Base-by-base conservation (phyloP, 2,888 invertebrate species). In the Lasioglossum lativentre region DNA sequence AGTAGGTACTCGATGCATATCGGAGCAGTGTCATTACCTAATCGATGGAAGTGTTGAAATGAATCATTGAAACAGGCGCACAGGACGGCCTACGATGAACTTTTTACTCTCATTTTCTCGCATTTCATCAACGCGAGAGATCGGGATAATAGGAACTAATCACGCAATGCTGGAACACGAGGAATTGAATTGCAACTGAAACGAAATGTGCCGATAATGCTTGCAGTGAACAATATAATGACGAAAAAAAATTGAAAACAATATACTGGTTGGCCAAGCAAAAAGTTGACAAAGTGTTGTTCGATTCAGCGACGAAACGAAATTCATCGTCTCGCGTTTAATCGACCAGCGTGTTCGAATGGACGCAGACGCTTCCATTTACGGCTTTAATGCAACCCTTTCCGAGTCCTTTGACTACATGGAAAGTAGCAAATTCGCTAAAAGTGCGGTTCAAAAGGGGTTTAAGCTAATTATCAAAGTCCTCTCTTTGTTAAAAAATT, bases 121-220 rank as follows among this genome's bases (percentile, higher is more conserved):
- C 38, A 6, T 56, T 70, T 34, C 66, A 80, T 79, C 47, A 47
- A 45, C n/a, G 16, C 86, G 80, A 86, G 66, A 6, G 56, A 78
- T 38, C 14, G 23, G 30, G 27, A 66, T 78, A 82, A 80, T 75
- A 63, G 77, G 63, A 74, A 74, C 70, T 88, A 88, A 82, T 82
- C 74, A 78, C 71, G 34, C n/a, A 77, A 70, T 27, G 68, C 59
- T 63, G 68, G 19, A 63, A 56, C 19, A 70, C 59, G 66, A 40
- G 30, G 12, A 45, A 84, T 84, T 79, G 68, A 34, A 78, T 47
- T 34, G 73, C 63, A 75, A 71, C 40, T 42, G 80, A 74, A 68
- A 59, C n/a, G 63, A 77, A 68, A 74, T 45, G 38, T 10, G 19
- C 71, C 19, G 19, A 34, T 34, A 10, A 38, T 45, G 45, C 45